phyloP scores from a whole-genome alignment of 2,797 vertebrate genomes.

The Neostethus bicornis region DNA sequence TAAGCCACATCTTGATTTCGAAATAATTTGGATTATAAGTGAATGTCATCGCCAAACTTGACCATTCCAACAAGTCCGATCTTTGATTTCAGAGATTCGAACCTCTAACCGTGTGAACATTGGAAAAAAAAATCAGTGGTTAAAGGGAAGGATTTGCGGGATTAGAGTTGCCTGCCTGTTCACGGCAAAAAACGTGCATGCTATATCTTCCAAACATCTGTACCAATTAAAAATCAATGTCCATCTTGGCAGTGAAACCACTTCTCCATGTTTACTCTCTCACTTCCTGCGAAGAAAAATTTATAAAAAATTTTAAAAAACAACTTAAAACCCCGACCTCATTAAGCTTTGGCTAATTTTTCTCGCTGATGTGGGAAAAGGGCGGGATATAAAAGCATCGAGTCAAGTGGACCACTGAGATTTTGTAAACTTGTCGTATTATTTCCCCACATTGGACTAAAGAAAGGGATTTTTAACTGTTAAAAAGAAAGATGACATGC shows the following conservation, averaged over 20 bases:
- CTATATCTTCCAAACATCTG: conserved; percentile 40
- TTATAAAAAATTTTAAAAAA: conserved; percentile 3
- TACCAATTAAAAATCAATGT: conserved; percentile 54
- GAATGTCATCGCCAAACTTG: conserved; percentile 8
- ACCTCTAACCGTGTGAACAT: conserved; percentile 47
- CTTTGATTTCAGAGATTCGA: conserved; percentile 55
- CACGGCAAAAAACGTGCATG: conserved; percentile 49
- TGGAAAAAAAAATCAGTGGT: conserved; percentile 26
- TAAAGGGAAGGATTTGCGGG: conserved; percentile 21
- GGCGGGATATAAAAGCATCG: conserved; percentile 9
- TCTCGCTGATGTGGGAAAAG: conserved; percentile 23
- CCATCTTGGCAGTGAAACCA: conserved; percentile 30
- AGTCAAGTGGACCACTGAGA: conserved; percentile 41
- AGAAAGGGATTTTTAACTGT: conserved; percentile 76
- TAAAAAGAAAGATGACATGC: conserved; percentile 41
- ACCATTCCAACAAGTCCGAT: conserved; percentile 10
- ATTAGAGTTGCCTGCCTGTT: conserved; percentile 59
- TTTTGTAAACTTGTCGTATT: conserved; percentile 65
- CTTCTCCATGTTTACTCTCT: neutral
- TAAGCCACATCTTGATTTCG: neutral
- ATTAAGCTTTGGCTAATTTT: neutral
- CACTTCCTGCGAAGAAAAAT: conserved; percentile 2
- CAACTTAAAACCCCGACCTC: too few relatives aligned
- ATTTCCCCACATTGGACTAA: conserved; percentile 50
- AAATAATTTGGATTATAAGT: conserved; percentile 13